Evolutionary conservation across 2,888 invertebrate genomes (phyloP), one percentile per base, ranked within the genome.

Genomic region (Odontocolon sp.): DNA sequence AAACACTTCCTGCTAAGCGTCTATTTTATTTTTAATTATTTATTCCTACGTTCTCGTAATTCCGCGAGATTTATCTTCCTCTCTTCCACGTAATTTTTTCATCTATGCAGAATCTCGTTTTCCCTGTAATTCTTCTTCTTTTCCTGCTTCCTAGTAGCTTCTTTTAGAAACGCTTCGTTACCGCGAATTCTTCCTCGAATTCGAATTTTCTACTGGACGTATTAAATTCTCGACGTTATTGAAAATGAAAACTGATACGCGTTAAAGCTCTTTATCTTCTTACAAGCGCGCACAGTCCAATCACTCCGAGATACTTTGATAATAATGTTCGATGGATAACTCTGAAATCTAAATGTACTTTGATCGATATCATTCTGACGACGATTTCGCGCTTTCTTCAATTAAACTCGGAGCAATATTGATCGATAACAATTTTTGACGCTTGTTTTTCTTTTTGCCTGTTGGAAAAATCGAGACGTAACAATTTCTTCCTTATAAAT

Each of bases 291-390:
- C 14, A 28, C 54, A 28, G 14, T 50, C 38, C 40, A 26, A 50
- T 70, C 16, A 36, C 52, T 45, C 8, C 40, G 11, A 40, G 40
- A 69, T 11, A 33, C 11, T 50, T 31, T 11, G 69, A 75, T 69
- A 57, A 52, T 40, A n/a, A n/a, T n/a, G 69, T 57, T 61, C 67
- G 67, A 45, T 23, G 2, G 1, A 23, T 14, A 9, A 21, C 31
- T 52, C 8, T 26, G 9, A n/a, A 45, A 56, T 68, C 68, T 61
- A 11, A 9, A 18, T 3, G 23, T 5, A n/a, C 26, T 9, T 16
- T 42, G 52, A 73, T 67, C 54, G 61, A 73, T 33, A 38, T 68
- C 74, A 56, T 57, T 14, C 42, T 61, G 36, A 11, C 40, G n/a
- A 18, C 3, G n/a, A n/a, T n/a, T n/a, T n/a, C n/a, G n/a, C n/a